Percentiles rank a stretch among this genome's conserved stretches.
Conservation (phyloP, 35 echinoderm and acorn worm species). For the Heliocidaris tuberculata region DNA sequence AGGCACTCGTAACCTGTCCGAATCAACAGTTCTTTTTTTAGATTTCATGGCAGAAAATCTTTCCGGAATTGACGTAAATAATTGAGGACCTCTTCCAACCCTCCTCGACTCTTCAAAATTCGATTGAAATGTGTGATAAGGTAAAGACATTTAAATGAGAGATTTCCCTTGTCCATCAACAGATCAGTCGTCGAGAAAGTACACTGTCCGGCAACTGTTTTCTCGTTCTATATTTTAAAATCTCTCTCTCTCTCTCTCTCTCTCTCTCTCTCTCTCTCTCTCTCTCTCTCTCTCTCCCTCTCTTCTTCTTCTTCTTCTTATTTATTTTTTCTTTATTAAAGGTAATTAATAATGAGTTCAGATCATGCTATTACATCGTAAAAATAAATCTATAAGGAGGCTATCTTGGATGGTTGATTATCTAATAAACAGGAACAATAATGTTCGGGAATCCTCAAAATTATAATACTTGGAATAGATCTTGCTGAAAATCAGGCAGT, state of each 20-base stretch:
- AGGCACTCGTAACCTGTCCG: not conserved
- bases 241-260: not conserved
- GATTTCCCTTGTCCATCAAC: not conserved
- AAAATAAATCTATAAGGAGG: no score
- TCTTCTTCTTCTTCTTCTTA: no score
- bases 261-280: not conserved
- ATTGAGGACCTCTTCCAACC: not conserved
- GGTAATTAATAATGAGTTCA: no score
- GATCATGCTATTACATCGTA: no score
- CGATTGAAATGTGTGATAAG: slow-evolving; percentile 1
- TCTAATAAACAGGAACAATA: no score
- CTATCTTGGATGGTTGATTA: no score
- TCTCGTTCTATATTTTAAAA: not conserved
- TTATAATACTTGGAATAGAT: no score
- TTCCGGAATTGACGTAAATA: not conserved
- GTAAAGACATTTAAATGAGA: slow-evolving; percentile 12
- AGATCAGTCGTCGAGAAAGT: not conserved
- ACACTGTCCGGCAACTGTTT: not conserved
- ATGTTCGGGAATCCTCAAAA: no score
- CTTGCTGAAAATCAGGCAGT: no score
- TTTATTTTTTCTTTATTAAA: not conserved
- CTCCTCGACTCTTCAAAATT: not conserved
- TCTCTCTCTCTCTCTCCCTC: not conserved
- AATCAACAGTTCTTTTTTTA: not conserved
- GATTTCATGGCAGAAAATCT: not conserved